Percentiles rank a stretch among this genome's conserved stretches.
Evolutionary conservation across 2,113 vertebrate genomes (phyloP).

Genomic region (Piliocolobus tephrosceles): DNA sequence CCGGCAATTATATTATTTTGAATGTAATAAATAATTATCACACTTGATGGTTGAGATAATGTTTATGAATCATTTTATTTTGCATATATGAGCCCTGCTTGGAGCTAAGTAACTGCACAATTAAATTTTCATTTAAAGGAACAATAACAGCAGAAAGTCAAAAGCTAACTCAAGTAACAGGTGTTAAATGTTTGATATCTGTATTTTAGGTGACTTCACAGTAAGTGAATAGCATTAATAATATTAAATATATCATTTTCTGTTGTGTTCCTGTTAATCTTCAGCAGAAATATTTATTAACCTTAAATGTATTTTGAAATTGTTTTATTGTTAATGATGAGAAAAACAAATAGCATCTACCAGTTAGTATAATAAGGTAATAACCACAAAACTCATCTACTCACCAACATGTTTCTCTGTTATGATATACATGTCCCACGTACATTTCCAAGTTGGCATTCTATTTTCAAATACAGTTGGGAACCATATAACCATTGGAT

Average conservation of each 20-base stretch:
- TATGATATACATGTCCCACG: neutral
- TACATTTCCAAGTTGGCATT: neutral
- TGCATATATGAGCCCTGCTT: constrained; percentile 5
- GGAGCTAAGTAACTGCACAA: constrained; percentile 42
- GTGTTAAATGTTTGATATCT: neutral
- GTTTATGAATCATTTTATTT: constrained; percentile 61
- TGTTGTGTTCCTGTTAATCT: neutral
- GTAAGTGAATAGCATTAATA: constrained; percentile 1
- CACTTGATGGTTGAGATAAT: constrained; percentile 52
- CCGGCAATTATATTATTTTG: constrained; percentile 41
- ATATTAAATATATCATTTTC: neutral
- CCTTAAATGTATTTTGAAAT: neutral
- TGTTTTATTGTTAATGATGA: constrained; percentile 26
- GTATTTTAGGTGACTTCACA: neutral
- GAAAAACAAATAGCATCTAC: neutral
- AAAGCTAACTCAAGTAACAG: constrained; percentile 1
- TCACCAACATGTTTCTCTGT: neutral
- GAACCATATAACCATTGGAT: neutral
- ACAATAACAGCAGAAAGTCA: constrained; percentile 37
- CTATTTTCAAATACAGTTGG: neutral
- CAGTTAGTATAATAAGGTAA: neutral
- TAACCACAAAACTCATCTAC: neutral
- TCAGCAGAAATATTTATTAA: constrained; percentile 15
- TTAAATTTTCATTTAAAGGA: constrained; percentile 59
- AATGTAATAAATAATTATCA: constrained; percentile 43